phyloP scores from a whole-genome alignment of 2,113 vertebrate species.

The Marcusenius ussheri region DNA sequence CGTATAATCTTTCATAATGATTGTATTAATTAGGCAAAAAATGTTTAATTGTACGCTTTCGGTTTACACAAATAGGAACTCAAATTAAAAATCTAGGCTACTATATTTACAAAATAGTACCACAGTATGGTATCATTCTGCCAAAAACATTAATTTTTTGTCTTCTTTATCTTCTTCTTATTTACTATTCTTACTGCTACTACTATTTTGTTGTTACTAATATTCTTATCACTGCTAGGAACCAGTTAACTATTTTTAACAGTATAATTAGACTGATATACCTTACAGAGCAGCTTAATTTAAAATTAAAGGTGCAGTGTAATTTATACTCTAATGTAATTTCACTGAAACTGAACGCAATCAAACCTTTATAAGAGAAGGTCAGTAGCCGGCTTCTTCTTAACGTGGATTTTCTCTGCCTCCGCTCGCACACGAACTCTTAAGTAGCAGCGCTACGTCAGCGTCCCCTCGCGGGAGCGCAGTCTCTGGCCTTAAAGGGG shows the following conservation, averaged over 20 bases:
- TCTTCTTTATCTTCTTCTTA: background rate
- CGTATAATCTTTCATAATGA: background rate
- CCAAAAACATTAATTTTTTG: background rate
- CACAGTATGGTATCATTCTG: background rate
- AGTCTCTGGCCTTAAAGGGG: constrained; percentile 6
- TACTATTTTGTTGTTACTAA: background rate
- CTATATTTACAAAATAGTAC: background rate
- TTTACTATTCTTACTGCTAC: background rate
- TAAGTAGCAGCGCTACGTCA: constrained; percentile 2
- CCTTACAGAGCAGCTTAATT: background rate
- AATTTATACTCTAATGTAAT: background rate
- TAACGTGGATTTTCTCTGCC: background rate
- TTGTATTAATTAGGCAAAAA: background rate
- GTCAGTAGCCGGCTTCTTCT: background rate
- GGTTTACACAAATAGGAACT: background rate
- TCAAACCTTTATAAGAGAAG: background rate
- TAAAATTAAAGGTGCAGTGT: background rate
- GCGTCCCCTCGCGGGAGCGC: background rate
- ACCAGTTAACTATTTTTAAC: background rate
- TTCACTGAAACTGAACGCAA: background rate
- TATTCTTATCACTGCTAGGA: background rate
- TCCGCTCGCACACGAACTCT: background rate
- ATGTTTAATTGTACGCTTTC: background rate
- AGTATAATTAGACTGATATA: background rate
- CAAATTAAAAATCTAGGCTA: background rate